Conservation (phyloP, 2,888 invertebrate species). For the Campaea margaritaria region DNA sequence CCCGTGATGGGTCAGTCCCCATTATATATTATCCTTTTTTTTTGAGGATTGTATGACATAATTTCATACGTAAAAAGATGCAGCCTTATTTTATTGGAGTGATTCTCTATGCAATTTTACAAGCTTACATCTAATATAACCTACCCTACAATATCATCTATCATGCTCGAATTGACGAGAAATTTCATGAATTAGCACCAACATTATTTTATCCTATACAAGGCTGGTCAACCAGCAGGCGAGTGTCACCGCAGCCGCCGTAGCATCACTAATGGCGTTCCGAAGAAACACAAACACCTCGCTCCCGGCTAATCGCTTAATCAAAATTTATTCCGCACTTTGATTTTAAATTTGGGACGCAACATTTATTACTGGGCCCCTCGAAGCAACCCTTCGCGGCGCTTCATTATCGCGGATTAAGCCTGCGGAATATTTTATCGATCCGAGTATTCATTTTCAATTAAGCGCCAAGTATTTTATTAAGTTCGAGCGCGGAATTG, state of each 20-base stretch:
- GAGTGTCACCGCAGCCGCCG: slow-evolving; percentile 41
- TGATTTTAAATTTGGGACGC: slow-evolving; percentile 85
- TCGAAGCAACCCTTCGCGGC: slow-evolving; percentile 79
- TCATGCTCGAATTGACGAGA: too few species aligned
- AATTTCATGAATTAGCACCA: background rate
- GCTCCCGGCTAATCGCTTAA: slow-evolving; percentile 81
- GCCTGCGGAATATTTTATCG: slow-evolving; percentile 84
- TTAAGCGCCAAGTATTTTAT: slow-evolving; percentile 85
- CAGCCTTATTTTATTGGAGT: too few species aligned
- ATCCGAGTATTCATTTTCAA: slow-evolving; percentile 86
- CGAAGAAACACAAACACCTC: slow-evolving; percentile 79
- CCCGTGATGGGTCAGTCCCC: too few species aligned
- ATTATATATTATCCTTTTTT: too few species aligned
- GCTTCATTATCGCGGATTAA: slow-evolving; percentile 85
- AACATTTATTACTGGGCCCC: slow-evolving; percentile 84
- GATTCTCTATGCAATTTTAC: too few species aligned
- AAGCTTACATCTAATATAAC: too few species aligned
- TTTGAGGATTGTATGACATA: too few species aligned
- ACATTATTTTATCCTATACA: background rate
- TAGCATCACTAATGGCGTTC: slow-evolving; percentile 61
- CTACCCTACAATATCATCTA: too few species aligned
- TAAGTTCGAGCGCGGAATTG: slow-evolving; percentile 83
- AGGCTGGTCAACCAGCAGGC: background rate
- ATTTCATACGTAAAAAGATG: too few species aligned
- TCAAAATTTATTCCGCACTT: slow-evolving; percentile 86